These are phyloP conservation scores for Drosophila kohkoa DNA, from an alignment of 1,140 invertebrate genomes.

Conservation along the genomic window DNA sequence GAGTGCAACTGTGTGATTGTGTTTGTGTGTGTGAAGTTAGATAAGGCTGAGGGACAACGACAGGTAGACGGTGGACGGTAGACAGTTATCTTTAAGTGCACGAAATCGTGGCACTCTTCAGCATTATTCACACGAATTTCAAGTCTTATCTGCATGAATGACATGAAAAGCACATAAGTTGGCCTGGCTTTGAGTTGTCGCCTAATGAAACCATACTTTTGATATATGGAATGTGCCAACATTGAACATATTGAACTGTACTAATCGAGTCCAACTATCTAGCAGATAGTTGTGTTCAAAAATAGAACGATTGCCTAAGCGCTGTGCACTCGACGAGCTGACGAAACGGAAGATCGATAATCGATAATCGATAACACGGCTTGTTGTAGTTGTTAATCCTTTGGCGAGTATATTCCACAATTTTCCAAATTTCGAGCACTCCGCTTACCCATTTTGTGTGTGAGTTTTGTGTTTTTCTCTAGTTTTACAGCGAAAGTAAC, in stretches of 20 bases:
- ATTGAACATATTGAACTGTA: slow-evolving; percentile 10
- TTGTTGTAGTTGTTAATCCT: background rate
- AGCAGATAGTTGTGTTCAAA: slow-evolving; percentile 3
- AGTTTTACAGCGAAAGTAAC: background rate
- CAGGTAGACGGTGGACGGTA: background rate
- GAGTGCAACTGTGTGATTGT: background rate
- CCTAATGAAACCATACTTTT: background rate
- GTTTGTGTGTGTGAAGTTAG: slow-evolving; percentile 7
- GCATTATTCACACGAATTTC: slow-evolving; percentile 17
- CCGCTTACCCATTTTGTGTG: slow-evolving; percentile 39
- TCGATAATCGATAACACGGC: background rate
- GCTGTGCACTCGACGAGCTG: background rate
- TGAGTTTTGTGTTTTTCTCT: background rate
- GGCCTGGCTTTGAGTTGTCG: slow-evolving; percentile 20
- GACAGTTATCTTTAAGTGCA: slow-evolving; percentile 3
- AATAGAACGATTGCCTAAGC: slow-evolving; percentile 16
- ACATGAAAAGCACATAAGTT: slow-evolving; percentile 31
- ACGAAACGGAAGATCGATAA: background rate
- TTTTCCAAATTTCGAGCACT: background rate
- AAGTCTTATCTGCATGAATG: slow-evolving; percentile 6
- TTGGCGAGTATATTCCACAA: slow-evolving; percentile 3
- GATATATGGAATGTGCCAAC: slow-evolving; percentile 4
- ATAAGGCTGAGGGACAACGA: background rate
- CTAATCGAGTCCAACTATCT: slow-evolving; percentile 1
- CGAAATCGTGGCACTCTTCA: slow-evolving; percentile 26